Evolutionary conservation across 2,888 invertebrate genomes (phyloP).

Genomic region (Epistrophella euchroma): DNA sequence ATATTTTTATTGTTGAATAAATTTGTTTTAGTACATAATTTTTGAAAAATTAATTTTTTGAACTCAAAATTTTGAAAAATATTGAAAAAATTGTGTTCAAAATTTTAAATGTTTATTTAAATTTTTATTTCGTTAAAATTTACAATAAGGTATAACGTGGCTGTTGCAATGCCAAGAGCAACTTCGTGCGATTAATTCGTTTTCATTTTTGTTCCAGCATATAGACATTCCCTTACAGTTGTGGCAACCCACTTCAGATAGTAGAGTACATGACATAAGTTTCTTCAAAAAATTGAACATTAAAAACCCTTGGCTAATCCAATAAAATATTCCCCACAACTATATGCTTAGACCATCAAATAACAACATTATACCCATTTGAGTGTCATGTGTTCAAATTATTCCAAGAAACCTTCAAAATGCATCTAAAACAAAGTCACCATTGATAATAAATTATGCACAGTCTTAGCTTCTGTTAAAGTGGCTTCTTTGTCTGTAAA

Average conservation of each 20-base stretch:
- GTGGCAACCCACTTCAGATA: background rate
- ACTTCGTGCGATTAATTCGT: too few species aligned
- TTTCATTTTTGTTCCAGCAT: too few species aligned
- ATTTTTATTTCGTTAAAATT: too few species aligned
- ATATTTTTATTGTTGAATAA: too few species aligned
- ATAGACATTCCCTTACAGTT: too few species aligned
- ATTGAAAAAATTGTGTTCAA: too few species aligned
- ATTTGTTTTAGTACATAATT: too few species aligned
- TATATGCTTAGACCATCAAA: constrained; percentile 22
- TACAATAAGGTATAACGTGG: too few species aligned
- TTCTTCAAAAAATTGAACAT: background rate
- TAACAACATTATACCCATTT: background rate
- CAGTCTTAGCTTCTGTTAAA: constrained; percentile 8
- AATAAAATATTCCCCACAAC: background rate
- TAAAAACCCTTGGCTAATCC: background rate
- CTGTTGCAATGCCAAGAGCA: too few species aligned
- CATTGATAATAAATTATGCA: constrained; percentile 21
- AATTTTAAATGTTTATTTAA: too few species aligned
- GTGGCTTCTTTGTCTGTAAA: background rate
- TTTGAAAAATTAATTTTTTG: too few species aligned
- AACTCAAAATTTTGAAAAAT: too few species aligned
- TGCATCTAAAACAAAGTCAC: constrained; percentile 26
- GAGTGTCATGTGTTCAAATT: constrained; percentile 12
- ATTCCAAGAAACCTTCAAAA: constrained; percentile 45
- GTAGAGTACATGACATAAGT: background rate